Evolutionary conservation across 1,140 invertebrate species (phyloP).

Genomic region (Heliconius himera): DNA sequence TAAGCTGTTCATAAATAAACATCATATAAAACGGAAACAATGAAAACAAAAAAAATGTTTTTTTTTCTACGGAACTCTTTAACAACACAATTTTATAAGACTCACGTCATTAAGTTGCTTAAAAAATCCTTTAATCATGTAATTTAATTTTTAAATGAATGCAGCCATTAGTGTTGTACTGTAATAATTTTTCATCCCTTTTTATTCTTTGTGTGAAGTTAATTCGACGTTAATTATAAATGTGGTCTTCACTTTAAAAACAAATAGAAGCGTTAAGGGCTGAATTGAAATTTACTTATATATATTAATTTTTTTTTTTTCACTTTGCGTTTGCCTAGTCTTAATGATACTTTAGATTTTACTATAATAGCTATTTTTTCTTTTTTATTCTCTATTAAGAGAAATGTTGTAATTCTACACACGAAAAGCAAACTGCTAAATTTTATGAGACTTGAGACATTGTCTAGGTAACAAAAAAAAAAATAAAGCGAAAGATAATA

Average conservation of each 20-base stretch:
- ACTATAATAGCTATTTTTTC: not conserved
- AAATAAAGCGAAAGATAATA: no score
- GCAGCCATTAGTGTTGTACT: not conserved
- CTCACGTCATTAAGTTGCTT: not conserved
- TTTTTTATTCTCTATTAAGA: no score
- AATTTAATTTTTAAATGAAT: not conserved
- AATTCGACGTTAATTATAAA: slow-evolving; percentile 4
- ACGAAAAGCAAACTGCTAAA: not conserved
- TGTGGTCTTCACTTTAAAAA: not conserved
- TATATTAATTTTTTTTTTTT: not conserved
- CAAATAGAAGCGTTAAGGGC: not conserved
- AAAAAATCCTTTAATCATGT: not conserved
- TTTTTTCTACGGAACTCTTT: not conserved
- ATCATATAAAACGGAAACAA: no score
- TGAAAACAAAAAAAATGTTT: no score
- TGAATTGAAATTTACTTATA: not conserved
- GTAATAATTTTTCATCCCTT: slow-evolving; percentile 6
- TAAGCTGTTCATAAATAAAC: no score
- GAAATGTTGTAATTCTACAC: not conserved
- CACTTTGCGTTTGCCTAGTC: not conserved
- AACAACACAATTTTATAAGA: not conserved
- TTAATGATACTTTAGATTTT: not conserved
- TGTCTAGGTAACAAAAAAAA: no score
- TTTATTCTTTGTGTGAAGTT: slow-evolving; percentile 9
- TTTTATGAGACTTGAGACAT: no score